A percentile compares a stretch with the other conserved stretches of the same genome.
Evolutionary conservation across 2,888 invertebrate species (phyloP).

Genomic region (Polydrusus cervinus): DNA sequence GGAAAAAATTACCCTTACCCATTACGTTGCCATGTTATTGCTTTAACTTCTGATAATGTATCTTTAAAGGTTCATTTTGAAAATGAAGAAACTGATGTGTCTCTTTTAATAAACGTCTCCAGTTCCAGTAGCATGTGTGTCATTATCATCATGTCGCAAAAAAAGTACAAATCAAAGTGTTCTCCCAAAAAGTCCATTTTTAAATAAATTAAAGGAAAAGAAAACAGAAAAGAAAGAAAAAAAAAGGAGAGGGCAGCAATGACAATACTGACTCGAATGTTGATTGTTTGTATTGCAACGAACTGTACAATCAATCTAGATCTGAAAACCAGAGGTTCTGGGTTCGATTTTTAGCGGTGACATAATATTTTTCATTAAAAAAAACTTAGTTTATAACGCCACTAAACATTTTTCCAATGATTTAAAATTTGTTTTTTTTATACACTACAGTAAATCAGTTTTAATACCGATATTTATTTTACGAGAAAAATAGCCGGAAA

Average conservation of each 20-base stretch:
- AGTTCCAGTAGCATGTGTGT: not conserved
- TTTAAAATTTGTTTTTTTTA: not conserved
- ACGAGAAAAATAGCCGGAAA: not conserved
- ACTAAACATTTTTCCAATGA: not conserved
- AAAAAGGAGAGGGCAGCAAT: slow-evolving; percentile 11
- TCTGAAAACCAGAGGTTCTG: too few relatives aligned
- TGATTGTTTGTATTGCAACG: slow-evolving; percentile 1
- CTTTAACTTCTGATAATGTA: not conserved
- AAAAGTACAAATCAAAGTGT: slow-evolving; percentile 3
- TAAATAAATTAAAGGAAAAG: slow-evolving; percentile 23
- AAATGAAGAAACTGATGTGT: too few relatives aligned
- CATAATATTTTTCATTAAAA: too few relatives aligned
- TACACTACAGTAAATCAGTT: not conserved
- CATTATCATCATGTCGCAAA: not conserved
- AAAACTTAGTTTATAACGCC: too few relatives aligned
- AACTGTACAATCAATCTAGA: not conserved
- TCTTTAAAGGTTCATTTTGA: too few relatives aligned
- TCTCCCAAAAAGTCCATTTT: not conserved
- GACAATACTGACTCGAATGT: slow-evolving; percentile 9
- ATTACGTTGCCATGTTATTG: not conserved
- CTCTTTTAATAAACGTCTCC: too few relatives aligned
- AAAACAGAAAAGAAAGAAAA: slow-evolving; percentile 7
- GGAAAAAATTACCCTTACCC: not conserved
- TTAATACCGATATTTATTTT: not conserved
- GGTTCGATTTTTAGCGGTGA: too few relatives aligned